Conservation (phyloP, 1,140 invertebrate genomes). For the Medauroidea extradentata region DNA sequence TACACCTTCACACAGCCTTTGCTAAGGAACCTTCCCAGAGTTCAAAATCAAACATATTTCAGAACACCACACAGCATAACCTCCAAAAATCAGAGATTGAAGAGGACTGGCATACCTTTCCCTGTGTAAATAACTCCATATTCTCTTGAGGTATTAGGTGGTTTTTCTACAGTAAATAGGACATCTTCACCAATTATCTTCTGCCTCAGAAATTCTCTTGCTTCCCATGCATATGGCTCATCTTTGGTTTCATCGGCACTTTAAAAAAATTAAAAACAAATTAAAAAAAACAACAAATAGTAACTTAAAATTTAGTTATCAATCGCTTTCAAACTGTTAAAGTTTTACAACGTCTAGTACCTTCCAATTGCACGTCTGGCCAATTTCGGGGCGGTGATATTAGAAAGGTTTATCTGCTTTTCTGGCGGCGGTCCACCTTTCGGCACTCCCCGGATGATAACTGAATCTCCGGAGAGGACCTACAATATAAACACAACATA, state of each 20-base stretch:
- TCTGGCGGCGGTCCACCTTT: constrained; percentile 84
- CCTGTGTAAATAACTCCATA: constrained; percentile 86
- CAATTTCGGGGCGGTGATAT: constrained; percentile 87
- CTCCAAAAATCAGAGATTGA: no score
- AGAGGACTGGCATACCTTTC: constrained; percentile 55
- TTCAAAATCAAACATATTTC: no score
- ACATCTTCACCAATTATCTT: constrained; percentile 89
- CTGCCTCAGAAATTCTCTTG: constrained; percentile 88
- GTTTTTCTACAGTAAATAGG: constrained; percentile 68
- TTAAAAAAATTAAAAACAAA: constrained; percentile 32
- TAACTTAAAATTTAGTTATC: not conserved
- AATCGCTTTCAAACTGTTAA: not conserved
- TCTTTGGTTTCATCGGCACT: constrained; percentile 69
- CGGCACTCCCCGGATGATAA: constrained; percentile 77
- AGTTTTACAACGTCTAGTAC: constrained; percentile 34
- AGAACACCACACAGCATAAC: no score
- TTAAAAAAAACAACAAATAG: not conserved
- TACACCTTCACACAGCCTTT: no score
- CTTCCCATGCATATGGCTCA: constrained; percentile 95
- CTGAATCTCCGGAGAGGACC: constrained; percentile 86
- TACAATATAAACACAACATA: constrained; percentile 42
- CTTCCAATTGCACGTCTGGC: constrained; percentile 66
- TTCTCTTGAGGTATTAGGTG: constrained; percentile 69
- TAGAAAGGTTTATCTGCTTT: constrained; percentile 82
- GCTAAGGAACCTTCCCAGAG: no score